Evolutionary conservation across 1,140 invertebrate genomes (phyloP), one percentile per base, ranked within the genome.

Genomic region (Venturia canescens): DNA sequence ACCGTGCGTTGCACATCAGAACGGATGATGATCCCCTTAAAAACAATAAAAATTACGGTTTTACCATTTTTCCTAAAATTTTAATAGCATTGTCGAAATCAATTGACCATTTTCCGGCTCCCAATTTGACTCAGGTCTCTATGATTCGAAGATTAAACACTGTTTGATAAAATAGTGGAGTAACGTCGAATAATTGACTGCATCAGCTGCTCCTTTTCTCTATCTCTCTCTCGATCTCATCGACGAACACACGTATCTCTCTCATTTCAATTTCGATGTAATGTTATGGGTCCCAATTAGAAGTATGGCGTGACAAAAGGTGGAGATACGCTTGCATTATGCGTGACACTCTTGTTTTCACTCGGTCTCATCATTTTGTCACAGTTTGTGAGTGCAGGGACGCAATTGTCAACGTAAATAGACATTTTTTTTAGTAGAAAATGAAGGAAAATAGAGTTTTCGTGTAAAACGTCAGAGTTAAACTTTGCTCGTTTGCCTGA

Each of bases 311-410:
- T 81, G 80, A 81, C 80, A 34, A 78, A 77, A 77, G n/a, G 63
- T 67, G 67, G 66, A 81, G 75, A 81, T 70, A 70, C 67, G 66
- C 18, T 82, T 80, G 71, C 78, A 71, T 67, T 80, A 84, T 76
- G 78, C 76, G 83, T 82, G 86, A 86, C 84, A 89, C 87, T 90
- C 85, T 87, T 87, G 84, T 89, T 90, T 90, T 90, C 87, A 88
- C 88, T 81, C 75, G 23, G 50, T 16, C 70, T 72, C 82, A 79
- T 75, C 80, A 80, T 83, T 80, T 77, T 75, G 86, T 88, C 83
- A 88, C 86, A 89, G 84, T 84, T 82, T 29, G 57, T 85, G 78
- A 80, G 18, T 85, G 70, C 83, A 83, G 84, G 84, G 84, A 86
- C 83, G 84, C 83, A 88, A 31, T 69, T 34, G 66, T 29, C 0